Evolutionary conservation across 2,113 vertebrate species (phyloP).

Genomic region (Phylloscopus trochilus): DNA sequence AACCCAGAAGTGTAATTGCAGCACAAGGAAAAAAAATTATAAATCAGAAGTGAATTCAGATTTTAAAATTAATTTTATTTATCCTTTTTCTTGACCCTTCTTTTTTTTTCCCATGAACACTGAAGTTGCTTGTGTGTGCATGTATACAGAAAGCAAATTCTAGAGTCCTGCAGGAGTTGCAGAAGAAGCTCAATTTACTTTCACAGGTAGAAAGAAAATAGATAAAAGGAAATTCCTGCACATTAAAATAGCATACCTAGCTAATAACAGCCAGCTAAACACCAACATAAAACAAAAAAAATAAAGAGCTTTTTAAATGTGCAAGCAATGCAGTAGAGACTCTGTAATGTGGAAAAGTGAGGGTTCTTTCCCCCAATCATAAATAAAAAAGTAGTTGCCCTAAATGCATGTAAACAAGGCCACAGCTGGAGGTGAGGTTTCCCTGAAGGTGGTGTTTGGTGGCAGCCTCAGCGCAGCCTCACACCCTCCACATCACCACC

Average conservation of each 20-base stretch:
- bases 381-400: not conserved
- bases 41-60: not conserved
- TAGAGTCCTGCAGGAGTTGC: not conserved
- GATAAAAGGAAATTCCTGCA: not conserved
- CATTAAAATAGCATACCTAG: not conserved
- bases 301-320: not conserved
- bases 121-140: not conserved
- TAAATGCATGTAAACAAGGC: not conserved
- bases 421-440: not conserved
- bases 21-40: not conserved
- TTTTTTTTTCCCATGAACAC: not conserved
- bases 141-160: not conserved
- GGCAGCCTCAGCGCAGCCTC: not conserved
- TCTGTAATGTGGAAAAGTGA: not conserved
- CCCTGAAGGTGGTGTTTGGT: not conserved
- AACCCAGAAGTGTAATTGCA: not conserved
- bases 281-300: not conserved
- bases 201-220: not conserved
- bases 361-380: not conserved
- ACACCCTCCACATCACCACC: accelerated
- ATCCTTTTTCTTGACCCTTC: not conserved
- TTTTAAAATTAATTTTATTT: not conserved
- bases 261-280: not conserved
- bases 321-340: not conserved
- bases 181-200: not conserved